Evolutionary conservation across 2,113 vertebrate species (phyloP).

Genomic region (mouse (Mus musculus)): DNA sequence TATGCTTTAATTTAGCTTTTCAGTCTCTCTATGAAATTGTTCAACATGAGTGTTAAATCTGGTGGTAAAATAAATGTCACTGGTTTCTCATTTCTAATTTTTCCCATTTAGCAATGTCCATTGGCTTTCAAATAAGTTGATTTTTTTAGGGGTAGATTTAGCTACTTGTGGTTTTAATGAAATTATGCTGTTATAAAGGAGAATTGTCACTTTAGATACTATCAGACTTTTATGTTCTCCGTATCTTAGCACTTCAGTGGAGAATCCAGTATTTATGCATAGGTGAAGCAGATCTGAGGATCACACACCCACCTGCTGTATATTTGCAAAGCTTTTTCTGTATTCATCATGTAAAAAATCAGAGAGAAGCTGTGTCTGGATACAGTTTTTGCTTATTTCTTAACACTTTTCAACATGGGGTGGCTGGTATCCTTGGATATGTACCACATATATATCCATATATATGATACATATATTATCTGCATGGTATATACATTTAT

Average conservation of each 20-base stretch:
- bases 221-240: conserved; percentile 71
- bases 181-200: conserved; percentile 61
- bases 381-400: conserved; percentile 68
- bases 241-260: conserved; percentile 73
- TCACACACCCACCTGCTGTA: conserved; percentile 79
- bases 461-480: background rate
- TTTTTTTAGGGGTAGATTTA: conserved; percentile 60
- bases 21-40: conserved; percentile 70
- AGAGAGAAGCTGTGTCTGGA: conserved; percentile 61
- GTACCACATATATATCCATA: background rate
- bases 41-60: conserved; percentile 72
- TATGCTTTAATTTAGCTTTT: conserved; percentile 80
- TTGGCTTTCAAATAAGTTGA: conserved; percentile 70
- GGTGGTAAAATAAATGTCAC: conserved; percentile 72
- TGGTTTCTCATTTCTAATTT: conserved; percentile 72
- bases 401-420: conserved; percentile 68
- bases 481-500: background rate
- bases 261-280: conserved; percentile 83
- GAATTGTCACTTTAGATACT: conserved; percentile 72
- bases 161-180: conserved; percentile 52
- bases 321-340: conserved; percentile 75
- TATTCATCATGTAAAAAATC: conserved; percentile 60
- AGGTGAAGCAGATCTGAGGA: conserved; percentile 83
- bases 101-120: conserved; percentile 71
- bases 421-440: conserved; percentile 72